phyloP scores from a whole-genome alignment of 2,797 vertebrate genomes.

The Nyctalus aviator region DNA sequence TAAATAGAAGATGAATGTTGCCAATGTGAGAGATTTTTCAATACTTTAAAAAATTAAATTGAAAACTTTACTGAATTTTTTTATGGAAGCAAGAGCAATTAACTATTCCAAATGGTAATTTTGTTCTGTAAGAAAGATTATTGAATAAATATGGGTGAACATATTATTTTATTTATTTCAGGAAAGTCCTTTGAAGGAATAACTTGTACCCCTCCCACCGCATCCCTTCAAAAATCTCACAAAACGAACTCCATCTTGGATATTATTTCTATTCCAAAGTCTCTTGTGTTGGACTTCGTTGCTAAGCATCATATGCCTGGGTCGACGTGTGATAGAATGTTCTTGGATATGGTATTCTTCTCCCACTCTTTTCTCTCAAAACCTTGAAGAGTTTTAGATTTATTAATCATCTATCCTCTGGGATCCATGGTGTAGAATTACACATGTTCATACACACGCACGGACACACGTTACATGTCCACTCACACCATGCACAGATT shows the following conservation, averaged over 20 bases:
- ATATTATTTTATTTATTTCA: slow-evolving; percentile 26
- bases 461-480: background rate
- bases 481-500: background rate
- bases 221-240: background rate
- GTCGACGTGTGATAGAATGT: background rate
- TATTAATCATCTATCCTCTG: background rate
- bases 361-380: background rate
- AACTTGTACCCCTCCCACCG: background rate
- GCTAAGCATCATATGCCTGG: background rate
- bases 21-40: too few relatives aligned
- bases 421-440: background rate
- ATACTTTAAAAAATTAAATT: background rate
- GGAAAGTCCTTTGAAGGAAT: background rate
- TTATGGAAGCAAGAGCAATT: background rate
- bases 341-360: background rate
- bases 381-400: background rate
- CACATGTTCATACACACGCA: background rate
- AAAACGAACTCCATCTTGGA: background rate
- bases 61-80: background rate
- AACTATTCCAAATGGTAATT: background rate
- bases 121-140: slow-evolving; percentile 2
- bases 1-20: too few relatives aligned
- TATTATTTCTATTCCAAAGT: background rate
- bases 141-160: background rate
- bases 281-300: background rate